Evolutionary conservation across 2,888 invertebrate genomes (phyloP).

Genomic region (Seira musarum): DNA sequence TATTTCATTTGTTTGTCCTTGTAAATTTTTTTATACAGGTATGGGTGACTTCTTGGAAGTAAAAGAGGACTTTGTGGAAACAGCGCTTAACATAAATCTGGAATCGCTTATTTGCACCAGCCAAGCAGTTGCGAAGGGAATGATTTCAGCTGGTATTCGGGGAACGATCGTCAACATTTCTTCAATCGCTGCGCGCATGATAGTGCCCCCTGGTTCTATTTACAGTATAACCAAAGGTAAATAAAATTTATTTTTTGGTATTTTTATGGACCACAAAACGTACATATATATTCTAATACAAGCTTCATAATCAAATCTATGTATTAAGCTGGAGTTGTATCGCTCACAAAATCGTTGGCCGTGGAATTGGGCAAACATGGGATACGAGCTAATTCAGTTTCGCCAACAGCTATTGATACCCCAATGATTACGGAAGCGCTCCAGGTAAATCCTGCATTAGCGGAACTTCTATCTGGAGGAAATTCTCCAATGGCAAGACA

Average conservation of each 20-base stretch:
- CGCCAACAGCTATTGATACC: constrained; percentile 11
- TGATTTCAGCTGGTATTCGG: constrained; percentile 19
- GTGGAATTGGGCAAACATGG: constrained; percentile 4
- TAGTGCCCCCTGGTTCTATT: too few relatives aligned
- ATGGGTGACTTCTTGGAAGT: too few relatives aligned
- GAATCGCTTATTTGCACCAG: constrained; percentile 2
- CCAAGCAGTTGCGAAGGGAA: constrained; percentile 38
- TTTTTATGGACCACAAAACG: too few relatives aligned
- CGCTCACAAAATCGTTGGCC: constrained; percentile 17
- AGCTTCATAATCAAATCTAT: too few relatives aligned
- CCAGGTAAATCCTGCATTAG: not conserved
- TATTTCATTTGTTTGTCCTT: too few relatives aligned
- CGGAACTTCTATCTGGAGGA: not conserved
- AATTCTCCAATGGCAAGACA: not conserved
- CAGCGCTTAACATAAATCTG: constrained; percentile 1
- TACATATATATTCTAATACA: too few relatives aligned
- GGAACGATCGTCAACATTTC: constrained; percentile 27
- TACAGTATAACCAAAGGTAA: too few relatives aligned
- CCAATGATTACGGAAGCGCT: not conserved
- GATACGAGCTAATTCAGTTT: constrained; percentile 20
- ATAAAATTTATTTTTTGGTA: too few relatives aligned
- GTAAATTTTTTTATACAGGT: too few relatives aligned
- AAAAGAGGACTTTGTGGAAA: too few relatives aligned
- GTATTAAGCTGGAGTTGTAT: constrained; percentile 17
- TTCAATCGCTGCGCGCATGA: not conserved